Evolutionary conservation across 2,113 vertebrate species (phyloP), one percentile per base, ranked within the genome.

Genomic region (Tyto alba): DNA sequence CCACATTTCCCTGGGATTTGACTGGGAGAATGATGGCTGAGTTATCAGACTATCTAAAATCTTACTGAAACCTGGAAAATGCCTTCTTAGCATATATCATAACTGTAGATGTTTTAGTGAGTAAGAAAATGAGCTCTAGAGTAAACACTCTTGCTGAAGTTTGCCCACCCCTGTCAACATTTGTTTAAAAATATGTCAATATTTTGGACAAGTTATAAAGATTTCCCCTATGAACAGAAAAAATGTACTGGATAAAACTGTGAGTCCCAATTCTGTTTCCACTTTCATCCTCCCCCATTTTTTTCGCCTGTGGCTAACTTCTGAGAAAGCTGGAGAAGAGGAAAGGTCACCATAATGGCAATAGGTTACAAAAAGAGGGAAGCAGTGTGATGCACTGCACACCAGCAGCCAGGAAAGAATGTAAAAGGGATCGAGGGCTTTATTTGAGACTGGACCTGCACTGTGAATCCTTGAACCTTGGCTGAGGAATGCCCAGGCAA

Each of bases 151-250:
- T 80, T 43, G 89, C 77, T 95, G 87, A 89, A 94, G 66, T 74
- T 93, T 93, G 57, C 71, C 71, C 81, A 95, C 45, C 29, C 66
- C 27, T 96, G 95, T 93, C 95, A 96, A 89, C 71, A 83, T 76
- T 89, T 89, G 78, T 96, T 97, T 96, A 85, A 93, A 93, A 95
- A 89, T 88, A 95, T 80, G 94, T 91, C 64, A 5, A 80, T 86
- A 52, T 88, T 88, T 94, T 95, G 81, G 91, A 96, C 89, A 95
- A 95, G 89, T 95, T 95, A 95, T 83, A 71, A 93, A 85, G 57
- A 80, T 93, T 95, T 93, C 38, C 63, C 45, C 79, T 67, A 10
- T 47, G 77, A 94, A 76, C 38, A 91, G 41, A 85, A 91, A 93
- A 96, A 92, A 82, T 36, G 47, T 71, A 57, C 69, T 77, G 47